Conservation (phyloP, 2,888 invertebrate species). For the Orthosia gothica region DNA sequence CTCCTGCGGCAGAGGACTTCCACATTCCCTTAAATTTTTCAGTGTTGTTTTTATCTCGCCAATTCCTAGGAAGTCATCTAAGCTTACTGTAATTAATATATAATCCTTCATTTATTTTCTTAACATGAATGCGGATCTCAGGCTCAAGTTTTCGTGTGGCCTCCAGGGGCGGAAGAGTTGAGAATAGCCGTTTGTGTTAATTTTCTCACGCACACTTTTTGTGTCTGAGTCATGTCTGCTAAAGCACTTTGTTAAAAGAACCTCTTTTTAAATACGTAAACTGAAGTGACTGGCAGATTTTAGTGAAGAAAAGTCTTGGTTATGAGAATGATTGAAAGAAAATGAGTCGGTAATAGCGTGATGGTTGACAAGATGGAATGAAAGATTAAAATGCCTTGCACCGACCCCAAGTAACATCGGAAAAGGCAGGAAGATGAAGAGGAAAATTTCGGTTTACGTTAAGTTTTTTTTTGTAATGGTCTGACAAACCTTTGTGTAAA, state of each 20-base stretch:
- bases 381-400: too few species aligned
- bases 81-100: neutral
- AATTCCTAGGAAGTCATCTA: too few species aligned
- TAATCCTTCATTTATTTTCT: slow-evolving; percentile 4
- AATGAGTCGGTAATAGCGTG: too few species aligned
- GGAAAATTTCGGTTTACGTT: too few species aligned
- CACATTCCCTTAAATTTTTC: too few species aligned
- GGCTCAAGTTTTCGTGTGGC: slow-evolving; percentile 52
- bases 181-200: slow-evolving; percentile 60
- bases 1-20: too few species aligned
- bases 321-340: neutral
- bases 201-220: slow-evolving; percentile 69
- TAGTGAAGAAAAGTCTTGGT: neutral
- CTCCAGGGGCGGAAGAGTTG: slow-evolving; percentile 62
- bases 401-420: too few species aligned
- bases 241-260: slow-evolving; percentile 48
- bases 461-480: too few species aligned
- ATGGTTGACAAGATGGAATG: too few species aligned
- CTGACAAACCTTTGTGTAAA: neutral
- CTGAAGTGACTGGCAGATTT: neutral
- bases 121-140: slow-evolving; percentile 41
- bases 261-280: slow-evolving; percentile 41
- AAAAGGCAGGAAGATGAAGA: too few species aligned
- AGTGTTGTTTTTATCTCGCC: too few species aligned
- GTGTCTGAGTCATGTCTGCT: slow-evolving; percentile 55